Percentiles rank a stretch among this genome's conserved stretches.
phyloP scores from a whole-genome alignment of 1,140 invertebrate genomes.

The Zaprionus vittiger region DNA sequence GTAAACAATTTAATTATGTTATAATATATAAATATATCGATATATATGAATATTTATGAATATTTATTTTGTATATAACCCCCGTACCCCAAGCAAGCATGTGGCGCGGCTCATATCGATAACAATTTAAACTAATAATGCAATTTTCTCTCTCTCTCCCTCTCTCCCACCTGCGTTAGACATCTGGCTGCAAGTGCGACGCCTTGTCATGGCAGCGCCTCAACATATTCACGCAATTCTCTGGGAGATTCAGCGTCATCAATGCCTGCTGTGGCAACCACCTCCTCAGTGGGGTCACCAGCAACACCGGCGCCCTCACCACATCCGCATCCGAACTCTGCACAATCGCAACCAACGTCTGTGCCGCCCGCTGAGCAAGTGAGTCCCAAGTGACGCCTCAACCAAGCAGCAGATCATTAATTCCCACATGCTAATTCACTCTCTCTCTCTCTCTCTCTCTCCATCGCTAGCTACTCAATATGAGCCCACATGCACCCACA shows the following conservation, averaged over 20 bases:
- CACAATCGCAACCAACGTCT: conserved; percentile 89
- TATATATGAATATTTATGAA: not conserved
- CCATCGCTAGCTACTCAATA: conserved; percentile 62
- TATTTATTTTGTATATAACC: conserved; percentile 37
- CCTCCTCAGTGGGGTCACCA: conserved; percentile 89
- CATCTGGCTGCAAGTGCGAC: conserved; percentile 61
- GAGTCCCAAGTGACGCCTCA: conserved; percentile 85
- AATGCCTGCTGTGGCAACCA: conserved; percentile 84
- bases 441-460: conserved; percentile 11
- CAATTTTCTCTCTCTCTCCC: not conserved
- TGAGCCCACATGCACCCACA: conserved; percentile 80
- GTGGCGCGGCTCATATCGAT: not conserved
- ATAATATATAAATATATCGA: not conserved
- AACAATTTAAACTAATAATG: not conserved
- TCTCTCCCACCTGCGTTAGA: conserved; percentile 18
- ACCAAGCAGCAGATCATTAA: conserved; percentile 60
- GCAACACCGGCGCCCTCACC: conserved; percentile 90
- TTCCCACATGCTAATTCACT: conserved; percentile 11
- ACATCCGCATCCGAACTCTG: conserved; percentile 89
- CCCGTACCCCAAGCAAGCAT: conserved; percentile 12
- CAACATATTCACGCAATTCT: conserved; percentile 88
- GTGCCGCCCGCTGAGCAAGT: conserved; percentile 89
- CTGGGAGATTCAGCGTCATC: conserved; percentile 83
- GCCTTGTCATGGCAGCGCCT: conserved; percentile 76
- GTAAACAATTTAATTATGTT: not conserved